Evolutionary conservation across 2,888 invertebrate genomes (phyloP), one percentile per base, ranked within the genome.

Genomic region (Eurois occulta): DNA sequence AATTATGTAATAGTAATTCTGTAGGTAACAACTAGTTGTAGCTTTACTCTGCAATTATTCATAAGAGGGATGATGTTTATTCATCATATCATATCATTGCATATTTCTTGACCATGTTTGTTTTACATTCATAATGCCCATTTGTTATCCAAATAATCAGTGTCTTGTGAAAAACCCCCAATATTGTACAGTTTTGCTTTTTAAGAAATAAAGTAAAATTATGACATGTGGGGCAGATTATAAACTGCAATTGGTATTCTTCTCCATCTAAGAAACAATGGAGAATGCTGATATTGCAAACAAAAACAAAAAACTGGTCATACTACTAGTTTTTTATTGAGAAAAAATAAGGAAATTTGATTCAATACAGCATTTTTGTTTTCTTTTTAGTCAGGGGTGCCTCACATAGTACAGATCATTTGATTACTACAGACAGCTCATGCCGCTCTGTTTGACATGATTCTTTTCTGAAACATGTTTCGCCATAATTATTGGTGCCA

Each of bases 201-300:
- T 72, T 28, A 70, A 86, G 76, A 35, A 21, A 18, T 77, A 66
- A 72, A 78, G 86, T 76, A 71, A 83, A 77, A 77, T 75, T 38
- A 77, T 79, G 72, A 66, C 72, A 77, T 32, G 43, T 87, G 89
- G 89, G 87, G 87, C 38, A 88, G 16, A 87, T 80, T 83, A 82
- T 81, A 75, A 88, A 84, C 58, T 91, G 93, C 94, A 94, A 91
- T 91, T 78, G 94, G 91, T 95, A 95, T 95, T 88, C 91, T 92
- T 94, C 94, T 92, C 91, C 92, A 93, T 89, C 83, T 72, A 60
- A 93, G 91, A 86, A 72, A 85, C 76, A 83, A 80, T 95, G 94
- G 92, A 91, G 93, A 92, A 92, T 92, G 95, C 95, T 95, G 94
- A 89, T 87, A 86, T 95, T 96, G 95, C 95, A 91, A 81, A 93